These are phyloP conservation scores for Smutsia temminckii DNA, from an alignment of 2,797 vertebrate genomes.

Conservation along the genomic window DNA sequence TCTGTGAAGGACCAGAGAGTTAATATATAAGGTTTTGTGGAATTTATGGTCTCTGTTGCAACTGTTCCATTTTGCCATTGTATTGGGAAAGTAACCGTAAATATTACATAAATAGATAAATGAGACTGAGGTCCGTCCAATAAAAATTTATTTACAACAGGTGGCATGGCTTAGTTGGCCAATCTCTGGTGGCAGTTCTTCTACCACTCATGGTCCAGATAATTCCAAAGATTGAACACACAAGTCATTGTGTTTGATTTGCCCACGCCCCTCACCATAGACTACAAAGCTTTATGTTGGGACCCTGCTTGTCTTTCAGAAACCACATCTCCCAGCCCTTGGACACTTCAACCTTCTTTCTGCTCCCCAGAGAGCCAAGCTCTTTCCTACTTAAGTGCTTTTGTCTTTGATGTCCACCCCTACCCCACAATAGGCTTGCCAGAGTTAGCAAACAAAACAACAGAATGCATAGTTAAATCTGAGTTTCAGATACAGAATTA, in stretches of 20 bases:
- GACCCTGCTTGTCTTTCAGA: not conserved
- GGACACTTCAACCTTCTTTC: not conserved
- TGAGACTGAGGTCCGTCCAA: not conserved
- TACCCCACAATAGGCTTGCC: not conserved
- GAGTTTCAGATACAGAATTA: not conserved
- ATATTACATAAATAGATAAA: not conserved
- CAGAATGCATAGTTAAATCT: not conserved
- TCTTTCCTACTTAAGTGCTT: not conserved
- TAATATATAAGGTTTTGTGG: not conserved
- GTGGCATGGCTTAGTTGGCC: not conserved
- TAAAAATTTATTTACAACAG: conserved; percentile 48
- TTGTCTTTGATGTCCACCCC: too few relatives aligned
- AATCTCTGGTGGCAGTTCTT: not conserved
- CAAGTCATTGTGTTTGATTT: not conserved
- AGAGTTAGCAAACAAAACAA: not conserved
- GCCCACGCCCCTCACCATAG: not conserved
- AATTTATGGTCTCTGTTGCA: not conserved
- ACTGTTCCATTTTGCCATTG: not conserved
- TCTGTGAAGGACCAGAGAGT: not conserved
- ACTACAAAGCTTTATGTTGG: too few relatives aligned
- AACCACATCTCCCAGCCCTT: not conserved
- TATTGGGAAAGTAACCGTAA: not conserved
- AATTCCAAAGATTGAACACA: not conserved
- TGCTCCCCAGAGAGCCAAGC: not conserved
- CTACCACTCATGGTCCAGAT: not conserved